These are phyloP conservation scores for Phyllotreta cruciferae DNA, from an alignment of 2,888 invertebrate species.

Conservation along the genomic window DNA sequence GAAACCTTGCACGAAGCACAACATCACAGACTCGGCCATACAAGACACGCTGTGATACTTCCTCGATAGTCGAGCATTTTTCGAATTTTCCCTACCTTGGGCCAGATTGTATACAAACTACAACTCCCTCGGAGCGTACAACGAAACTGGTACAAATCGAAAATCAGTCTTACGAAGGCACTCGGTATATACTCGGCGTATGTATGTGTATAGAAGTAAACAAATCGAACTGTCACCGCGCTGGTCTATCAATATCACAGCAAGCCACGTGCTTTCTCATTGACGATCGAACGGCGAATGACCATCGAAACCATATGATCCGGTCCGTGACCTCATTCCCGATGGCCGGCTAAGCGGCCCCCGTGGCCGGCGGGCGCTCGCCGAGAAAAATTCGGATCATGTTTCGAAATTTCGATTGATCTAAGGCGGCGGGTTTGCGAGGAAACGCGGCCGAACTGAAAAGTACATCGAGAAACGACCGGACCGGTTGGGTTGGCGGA, in stretches of 20 bases:
- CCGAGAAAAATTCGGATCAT: too few species aligned
- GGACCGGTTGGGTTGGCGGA: slow-evolving; percentile 41
- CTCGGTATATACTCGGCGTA: neutral
- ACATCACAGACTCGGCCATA: slow-evolving; percentile 60
- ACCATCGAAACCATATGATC: slow-evolving; percentile 37
- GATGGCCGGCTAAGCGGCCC: neutral
- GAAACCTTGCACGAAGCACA: slow-evolving; percentile 75
- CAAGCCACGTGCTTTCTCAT: slow-evolving; percentile 14
- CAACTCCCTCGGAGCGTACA: neutral
- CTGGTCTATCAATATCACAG: slow-evolving; percentile 15
- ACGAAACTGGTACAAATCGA: too few species aligned
- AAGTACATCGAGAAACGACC: slow-evolving; percentile 15
- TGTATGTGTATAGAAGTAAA: neutral
- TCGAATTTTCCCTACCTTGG: slow-evolving; percentile 9
- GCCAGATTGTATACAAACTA: too few species aligned
- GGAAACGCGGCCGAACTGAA: neutral
- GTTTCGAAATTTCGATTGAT: slow-evolving; percentile 10
- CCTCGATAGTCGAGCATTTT: slow-evolving; percentile 33
- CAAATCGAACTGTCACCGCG: neutral
- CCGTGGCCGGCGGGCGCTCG: neutral
- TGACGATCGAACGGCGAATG: neutral
- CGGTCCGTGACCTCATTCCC: slow-evolving; percentile 10
- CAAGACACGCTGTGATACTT: slow-evolving; percentile 45
- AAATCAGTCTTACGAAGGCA: slow-evolving; percentile 19
- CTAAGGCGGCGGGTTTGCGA: neutral